Evolutionary conservation across 2,113 vertebrate genomes (phyloP).

Genomic region (Microcebus tavaratra): DNA sequence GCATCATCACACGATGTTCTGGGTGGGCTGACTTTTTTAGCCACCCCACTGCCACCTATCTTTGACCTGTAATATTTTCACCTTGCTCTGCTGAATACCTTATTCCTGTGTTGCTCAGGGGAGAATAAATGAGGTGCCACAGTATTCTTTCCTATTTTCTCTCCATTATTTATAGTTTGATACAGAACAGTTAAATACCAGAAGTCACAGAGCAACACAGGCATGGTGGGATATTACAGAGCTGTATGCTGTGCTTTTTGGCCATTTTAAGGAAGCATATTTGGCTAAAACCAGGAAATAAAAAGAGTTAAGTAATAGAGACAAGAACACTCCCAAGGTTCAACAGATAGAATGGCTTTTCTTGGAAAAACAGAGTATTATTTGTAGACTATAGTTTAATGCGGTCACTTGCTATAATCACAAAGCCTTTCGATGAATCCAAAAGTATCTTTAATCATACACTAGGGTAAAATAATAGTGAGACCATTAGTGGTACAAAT

Average conservation of each 20-base stretch:
- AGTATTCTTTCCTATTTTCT: neutral
- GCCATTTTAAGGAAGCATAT: neutral
- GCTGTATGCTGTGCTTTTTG: neutral
- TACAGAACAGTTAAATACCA: neutral
- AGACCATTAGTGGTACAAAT: neutral
- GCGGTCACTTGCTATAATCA: neutral
- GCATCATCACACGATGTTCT: conserved; percentile 27
- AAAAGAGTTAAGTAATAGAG: neutral
- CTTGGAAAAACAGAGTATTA: neutral
- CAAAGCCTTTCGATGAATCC: neutral
- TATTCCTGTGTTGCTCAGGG: neutral
- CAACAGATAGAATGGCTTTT: neutral
- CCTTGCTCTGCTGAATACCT: conserved; percentile 42
- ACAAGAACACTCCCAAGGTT: neutral
- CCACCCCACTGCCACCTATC: neutral
- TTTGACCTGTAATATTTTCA: conserved; percentile 46
- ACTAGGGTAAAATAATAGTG: neutral
- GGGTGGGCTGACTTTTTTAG: neutral
- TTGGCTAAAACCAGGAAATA: neutral
- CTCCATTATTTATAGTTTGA: neutral
- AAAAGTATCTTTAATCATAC: neutral
- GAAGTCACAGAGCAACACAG: neutral
- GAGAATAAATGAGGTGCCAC: neutral
- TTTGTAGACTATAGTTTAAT: neutral
- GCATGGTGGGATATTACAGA: neutral